Conservation (phyloP, 2,113 vertebrate species). For the Erythrocercus mccallii region DNA sequence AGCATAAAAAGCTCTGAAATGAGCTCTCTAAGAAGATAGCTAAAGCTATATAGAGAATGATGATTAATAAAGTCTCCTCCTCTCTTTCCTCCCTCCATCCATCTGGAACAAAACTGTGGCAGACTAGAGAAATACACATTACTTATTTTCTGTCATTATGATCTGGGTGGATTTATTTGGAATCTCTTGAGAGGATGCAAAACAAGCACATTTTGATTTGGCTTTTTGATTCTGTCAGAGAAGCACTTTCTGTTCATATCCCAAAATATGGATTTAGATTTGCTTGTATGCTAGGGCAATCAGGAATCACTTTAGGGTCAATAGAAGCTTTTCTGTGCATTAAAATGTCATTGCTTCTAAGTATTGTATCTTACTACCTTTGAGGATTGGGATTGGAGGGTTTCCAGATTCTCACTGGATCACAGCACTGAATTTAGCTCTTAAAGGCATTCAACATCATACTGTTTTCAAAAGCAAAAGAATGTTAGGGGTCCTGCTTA, state of each 20-base stretch:
- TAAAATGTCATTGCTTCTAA: not conserved
- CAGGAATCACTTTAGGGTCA: not conserved
- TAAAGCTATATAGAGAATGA: not conserved
- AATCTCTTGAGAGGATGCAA: not conserved
- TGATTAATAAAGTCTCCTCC: constrained; percentile 32
- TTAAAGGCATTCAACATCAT: not conserved
- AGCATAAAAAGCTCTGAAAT: not conserved
- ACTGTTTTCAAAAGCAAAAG: not conserved
- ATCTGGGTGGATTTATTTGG: constrained; percentile 10
- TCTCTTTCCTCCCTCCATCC: constrained; percentile 44
- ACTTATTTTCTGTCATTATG: constrained; percentile 5
- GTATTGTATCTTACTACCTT: not conserved
- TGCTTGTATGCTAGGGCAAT: not conserved
- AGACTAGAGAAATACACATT: not conserved
- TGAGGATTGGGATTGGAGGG: not conserved
- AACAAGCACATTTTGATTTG: constrained; percentile 12
- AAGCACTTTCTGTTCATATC: not conserved
- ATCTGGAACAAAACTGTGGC: constrained; percentile 40
- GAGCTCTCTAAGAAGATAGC: not conserved
- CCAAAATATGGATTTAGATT: not conserved
- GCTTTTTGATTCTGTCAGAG: not conserved
- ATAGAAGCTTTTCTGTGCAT: not conserved
- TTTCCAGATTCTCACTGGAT: not conserved
- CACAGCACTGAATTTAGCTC: not conserved
- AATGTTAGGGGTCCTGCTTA: not conserved